phyloP scores from a whole-genome alignment of 2,797 vertebrate species.

The Halcyon smyrnensis region DNA sequence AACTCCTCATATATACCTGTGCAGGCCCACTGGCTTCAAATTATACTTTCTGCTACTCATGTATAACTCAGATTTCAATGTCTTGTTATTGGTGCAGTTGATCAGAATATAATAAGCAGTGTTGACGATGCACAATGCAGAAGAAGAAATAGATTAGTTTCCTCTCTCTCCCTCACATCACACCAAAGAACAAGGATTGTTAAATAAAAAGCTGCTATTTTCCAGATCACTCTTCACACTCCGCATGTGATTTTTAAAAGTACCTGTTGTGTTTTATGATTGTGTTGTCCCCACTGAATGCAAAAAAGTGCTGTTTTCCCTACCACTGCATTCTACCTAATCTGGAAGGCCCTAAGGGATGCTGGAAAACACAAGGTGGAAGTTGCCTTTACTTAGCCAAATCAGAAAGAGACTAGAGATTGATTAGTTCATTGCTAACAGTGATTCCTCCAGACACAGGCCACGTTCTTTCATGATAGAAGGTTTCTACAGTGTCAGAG shows the following conservation, averaged over 20 bases:
- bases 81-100: neutral
- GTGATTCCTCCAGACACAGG: neutral
- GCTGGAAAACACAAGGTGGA: conserved; percentile 44
- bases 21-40: neutral
- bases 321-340: neutral
- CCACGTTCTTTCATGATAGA: neutral
- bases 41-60: neutral
- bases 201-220: conserved; percentile 1
- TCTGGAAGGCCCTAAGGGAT: conserved; percentile 8
- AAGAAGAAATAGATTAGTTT: neutral
- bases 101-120: neutral
- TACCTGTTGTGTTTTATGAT: conserved; percentile 21
- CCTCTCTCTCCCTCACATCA: neutral
- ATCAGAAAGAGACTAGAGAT: neutral
- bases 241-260: conserved; percentile 7
- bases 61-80: neutral
- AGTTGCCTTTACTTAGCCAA: conserved; percentile 22
- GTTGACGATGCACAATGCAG: neutral
- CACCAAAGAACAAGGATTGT: neutral
- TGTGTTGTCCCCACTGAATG: conserved; percentile 49
- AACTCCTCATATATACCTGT: neutral
- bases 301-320: conserved; percentile 19
- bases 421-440: neutral
- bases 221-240: conserved; percentile 6
- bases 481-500: neutral